Evolutionary conservation across 2,888 invertebrate species (phyloP), one percentile per base, ranked within the genome.

Genomic region (Meiosimyza platycephala): DNA sequence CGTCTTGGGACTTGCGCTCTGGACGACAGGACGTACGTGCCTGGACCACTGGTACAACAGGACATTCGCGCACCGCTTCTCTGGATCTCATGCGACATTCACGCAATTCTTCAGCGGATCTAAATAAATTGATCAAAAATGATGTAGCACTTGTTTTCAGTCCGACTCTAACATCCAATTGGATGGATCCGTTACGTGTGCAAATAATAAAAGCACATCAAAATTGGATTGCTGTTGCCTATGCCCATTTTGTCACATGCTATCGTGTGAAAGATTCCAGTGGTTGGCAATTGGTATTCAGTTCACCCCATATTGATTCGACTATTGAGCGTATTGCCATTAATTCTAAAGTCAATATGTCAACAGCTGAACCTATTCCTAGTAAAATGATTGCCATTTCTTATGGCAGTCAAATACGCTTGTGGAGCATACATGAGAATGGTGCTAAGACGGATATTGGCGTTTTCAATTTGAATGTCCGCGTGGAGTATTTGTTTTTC

Each of bases 161-260:
- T 73, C 88, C 89, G 47, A 90, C 89, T 4, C 79, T 85, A 7
- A 81, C 80, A 57, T 83, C 86, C 0, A 84, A 87, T 62, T 95
- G 95, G 94, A 91, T 93, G 7, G 96, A 96, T 85, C 95, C 94
- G 59, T 87, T 95, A 82, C 90, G 96, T 80, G 97, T 97, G 54
- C 94, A 96, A 88, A 95, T 96, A 67, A 95, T 98, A 79, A 95
- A 96, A 85, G 98, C 98, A 5, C 98, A 99, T 88, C 97, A 98
- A 86, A 98, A 98, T 86, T 98, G 98, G 95, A 95, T 99, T 77
- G 96, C 95, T 28, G 97, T 97, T 28, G 98, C 97, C 0, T 98
- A 98, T 87, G 94, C 96, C 72, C 96, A 98, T 88, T 97, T 96
- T 88, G 95, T 98, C 28, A 95, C 95, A 74, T 97, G 98, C 83